Evolutionary conservation across 2,888 invertebrate genomes (phyloP), one percentile per base, ranked within the genome.

Genomic region (Capitulum mitella): DNA sequence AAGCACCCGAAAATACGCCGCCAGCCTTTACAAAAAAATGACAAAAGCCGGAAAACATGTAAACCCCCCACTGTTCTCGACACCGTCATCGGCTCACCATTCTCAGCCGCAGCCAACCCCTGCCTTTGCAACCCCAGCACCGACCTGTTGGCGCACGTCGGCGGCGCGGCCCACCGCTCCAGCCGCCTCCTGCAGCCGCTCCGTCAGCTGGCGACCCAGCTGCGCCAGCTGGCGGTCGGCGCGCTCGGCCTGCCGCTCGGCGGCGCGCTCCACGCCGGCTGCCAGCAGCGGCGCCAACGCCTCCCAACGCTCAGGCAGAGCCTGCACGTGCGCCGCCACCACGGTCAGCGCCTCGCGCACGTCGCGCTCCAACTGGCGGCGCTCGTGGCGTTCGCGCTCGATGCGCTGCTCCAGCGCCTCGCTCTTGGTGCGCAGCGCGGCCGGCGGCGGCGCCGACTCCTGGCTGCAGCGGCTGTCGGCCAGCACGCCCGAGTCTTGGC

Each of bases 241-340:
- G 29, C 46, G n/a, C n/a, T n/a, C 46, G 14, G 75, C 16, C 46
- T 75, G 43, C 46, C 3, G 5, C 29, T n/a, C 26, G 29, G 40
- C 75, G 29, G 46, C 75, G 43, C 46, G 75, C 46, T 75, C 46
- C 14, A 70, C 70, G 29, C 37, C 70, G 29, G 37, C 70, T 37
- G 26, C 12, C 37, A 75, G 46, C 8, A n/a, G 46, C 75, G 43
- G 43, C 29, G 12, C n/a, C 75, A 75, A n/a, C 75, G n/a, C 29
- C n/a, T 75, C 14, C 75, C 75, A 75, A 3, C 40, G 75, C 75
- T 75, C 75, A 16, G 75, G 75, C 19, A 75, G 43, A n/a, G 75
- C 43, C 75, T 43, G 43, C 46, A 75, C 75, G 75, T 75, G 75
- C 29, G 75, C 75, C 6, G 75, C 75, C 75, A 75, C 75, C 43